phyloP scores from a whole-genome alignment of 2,113 vertebrate genomes.

The Noctilio leporinus region DNA sequence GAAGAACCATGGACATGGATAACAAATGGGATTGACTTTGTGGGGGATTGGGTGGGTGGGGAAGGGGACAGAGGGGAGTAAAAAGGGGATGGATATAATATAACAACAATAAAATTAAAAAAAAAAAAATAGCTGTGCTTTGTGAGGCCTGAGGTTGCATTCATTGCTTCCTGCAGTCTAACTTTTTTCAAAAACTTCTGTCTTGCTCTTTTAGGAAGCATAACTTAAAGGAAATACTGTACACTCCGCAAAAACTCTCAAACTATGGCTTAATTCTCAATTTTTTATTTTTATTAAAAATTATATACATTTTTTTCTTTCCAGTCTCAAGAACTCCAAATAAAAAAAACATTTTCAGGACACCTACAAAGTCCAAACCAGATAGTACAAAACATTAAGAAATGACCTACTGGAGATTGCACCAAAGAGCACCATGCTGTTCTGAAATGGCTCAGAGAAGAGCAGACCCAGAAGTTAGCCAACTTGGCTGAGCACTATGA shows the following conservation, averaged over 20 bases:
- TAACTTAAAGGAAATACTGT: not conserved
- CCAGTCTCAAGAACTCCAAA: conserved; percentile 98
- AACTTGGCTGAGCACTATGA: conserved; percentile 98
- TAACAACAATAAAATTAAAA: too few species aligned
- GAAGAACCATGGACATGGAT: too few species aligned
- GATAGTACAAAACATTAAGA: conserved; percentile 97
- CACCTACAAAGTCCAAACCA: conserved; percentile 98
- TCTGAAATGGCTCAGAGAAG: conserved; percentile 95
- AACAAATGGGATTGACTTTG: too few species aligned
- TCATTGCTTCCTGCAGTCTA: not conserved
- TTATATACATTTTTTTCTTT: not conserved
- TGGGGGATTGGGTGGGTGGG: too few species aligned
- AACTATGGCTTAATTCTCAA: not conserved
- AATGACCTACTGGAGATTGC: conserved; percentile 97
- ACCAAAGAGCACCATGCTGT: conserved; percentile 98
- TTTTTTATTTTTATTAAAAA: not conserved
- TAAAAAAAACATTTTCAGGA: conserved; percentile 99
- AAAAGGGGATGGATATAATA: too few species aligned
- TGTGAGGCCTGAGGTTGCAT: not conserved
- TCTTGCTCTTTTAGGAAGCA: not conserved
- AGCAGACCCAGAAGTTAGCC: conserved; percentile 97
- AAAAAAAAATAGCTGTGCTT: not conserved
- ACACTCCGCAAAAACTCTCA: not conserved
- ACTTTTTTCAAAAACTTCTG: not conserved
- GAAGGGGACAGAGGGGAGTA: too few species aligned